These are phyloP conservation scores for Laticauda colubrina DNA, from an alignment of 2,113 vertebrate genomes.

Conservation along the genomic window DNA sequence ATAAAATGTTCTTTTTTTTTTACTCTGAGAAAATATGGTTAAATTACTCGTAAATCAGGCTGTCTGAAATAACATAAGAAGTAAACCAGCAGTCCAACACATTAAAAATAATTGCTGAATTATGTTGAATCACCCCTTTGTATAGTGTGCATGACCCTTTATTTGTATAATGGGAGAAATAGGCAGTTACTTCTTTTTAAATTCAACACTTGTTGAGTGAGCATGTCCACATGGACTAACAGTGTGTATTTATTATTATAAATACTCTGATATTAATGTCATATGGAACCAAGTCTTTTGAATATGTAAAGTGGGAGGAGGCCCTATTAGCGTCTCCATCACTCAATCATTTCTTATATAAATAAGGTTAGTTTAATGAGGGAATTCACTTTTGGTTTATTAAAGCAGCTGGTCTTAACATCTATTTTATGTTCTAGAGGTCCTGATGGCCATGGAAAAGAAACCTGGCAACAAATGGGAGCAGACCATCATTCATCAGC, in stretches of 20 bases:
- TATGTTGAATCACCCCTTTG: constrained; percentile 55
- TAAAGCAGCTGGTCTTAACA: neutral
- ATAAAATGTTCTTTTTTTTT: constrained; percentile 64
- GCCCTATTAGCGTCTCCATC: neutral
- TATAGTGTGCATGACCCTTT: neutral
- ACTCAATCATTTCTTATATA: neutral
- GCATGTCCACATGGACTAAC: constrained; percentile 10
- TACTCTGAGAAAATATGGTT: constrained; percentile 73
- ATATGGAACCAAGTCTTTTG: neutral
- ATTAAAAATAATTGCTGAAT: constrained; percentile 71
- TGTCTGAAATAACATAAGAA: constrained; percentile 64
- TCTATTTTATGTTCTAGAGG: neutral
- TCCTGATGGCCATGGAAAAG: neutral
- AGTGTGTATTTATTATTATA: neutral
- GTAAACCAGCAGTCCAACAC: constrained; percentile 67
- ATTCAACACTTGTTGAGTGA: constrained; percentile 13
- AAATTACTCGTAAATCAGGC: constrained; percentile 82
- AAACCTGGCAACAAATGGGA: too few species aligned
- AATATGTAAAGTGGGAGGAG: neutral
- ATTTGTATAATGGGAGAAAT: constrained; percentile 30
- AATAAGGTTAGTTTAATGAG: neutral
- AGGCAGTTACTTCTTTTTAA: neutral
- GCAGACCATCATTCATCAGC: neutral
- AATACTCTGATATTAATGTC: neutral
- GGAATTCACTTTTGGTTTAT: neutral